phyloP scores from a whole-genome alignment of 2,113 vertebrate species.

The Phalacrocorax carbo region DNA sequence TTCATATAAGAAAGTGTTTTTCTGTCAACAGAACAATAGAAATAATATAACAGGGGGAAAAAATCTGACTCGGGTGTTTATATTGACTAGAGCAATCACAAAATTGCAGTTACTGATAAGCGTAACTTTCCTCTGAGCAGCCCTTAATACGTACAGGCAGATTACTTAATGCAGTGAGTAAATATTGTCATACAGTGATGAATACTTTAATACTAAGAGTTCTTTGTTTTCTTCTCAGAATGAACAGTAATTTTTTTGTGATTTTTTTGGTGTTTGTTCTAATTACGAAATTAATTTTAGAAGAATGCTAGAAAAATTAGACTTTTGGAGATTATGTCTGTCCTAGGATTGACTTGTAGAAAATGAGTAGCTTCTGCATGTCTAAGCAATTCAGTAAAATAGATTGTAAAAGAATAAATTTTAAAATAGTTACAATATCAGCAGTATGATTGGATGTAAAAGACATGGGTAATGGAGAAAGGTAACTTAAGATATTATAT shows the following conservation, averaged over 20 bases:
- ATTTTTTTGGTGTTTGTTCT: neutral
- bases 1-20: neutral
- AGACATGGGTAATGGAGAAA: neutral
- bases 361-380: neutral
- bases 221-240: neutral
- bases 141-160: neutral
- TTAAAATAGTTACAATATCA: neutral
- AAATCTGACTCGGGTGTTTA: neutral
- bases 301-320: neutral
- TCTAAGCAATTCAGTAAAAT: neutral
- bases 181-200: neutral
- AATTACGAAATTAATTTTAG: neutral
- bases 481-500: neutral
- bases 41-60: neutral
- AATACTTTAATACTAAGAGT: neutral
- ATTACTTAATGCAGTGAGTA: neutral
- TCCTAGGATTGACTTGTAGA: neutral
- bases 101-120: neutral
- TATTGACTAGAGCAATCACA: neutral
- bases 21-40: neutral
- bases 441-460: neutral
- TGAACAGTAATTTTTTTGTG: neutral
- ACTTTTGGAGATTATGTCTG: neutral
- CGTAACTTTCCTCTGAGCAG: neutral
- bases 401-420: neutral